Conservation (phyloP, 2,888 invertebrate species). For the Chrysomela aeneicollis region DNA sequence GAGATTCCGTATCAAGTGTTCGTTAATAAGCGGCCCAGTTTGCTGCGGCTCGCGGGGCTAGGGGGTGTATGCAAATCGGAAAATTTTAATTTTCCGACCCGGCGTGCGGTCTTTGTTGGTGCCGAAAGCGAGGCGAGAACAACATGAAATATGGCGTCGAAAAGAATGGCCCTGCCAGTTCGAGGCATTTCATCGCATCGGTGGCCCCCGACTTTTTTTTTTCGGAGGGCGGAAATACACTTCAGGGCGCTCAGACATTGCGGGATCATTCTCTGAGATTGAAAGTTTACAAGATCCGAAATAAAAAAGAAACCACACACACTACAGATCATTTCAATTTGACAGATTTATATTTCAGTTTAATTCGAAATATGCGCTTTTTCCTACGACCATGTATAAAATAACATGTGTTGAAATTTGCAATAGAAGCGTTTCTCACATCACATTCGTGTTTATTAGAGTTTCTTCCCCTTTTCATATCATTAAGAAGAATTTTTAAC, state of each 20-base stretch:
- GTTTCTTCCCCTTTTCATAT: too few species aligned
- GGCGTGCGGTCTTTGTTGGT: constrained; percentile 43
- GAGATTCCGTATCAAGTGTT: constrained; percentile 37
- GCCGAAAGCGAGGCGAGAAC: constrained; percentile 31
- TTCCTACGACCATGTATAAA: too few species aligned
- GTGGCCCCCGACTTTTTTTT: neutral
- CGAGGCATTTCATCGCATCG: constrained; percentile 8
- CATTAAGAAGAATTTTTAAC: too few species aligned
- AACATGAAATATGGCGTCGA: constrained; percentile 39
- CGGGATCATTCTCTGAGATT: too few species aligned
- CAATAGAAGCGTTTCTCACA: too few species aligned
- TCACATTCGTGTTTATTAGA: too few species aligned
- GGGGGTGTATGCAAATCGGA: constrained; percentile 49
- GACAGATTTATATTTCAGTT: too few species aligned
- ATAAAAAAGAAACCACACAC: too few species aligned
- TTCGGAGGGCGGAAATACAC: neutral
- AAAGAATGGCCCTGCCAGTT: constrained; percentile 29
- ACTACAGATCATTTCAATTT: too few species aligned
- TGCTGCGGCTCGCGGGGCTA: constrained; percentile 8
- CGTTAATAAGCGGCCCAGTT: constrained; percentile 40
- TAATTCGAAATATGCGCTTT: too few species aligned
- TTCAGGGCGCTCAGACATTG: neutral
- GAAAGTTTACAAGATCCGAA: too few species aligned
- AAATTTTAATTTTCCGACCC: constrained; percentile 47
- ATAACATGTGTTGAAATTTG: too few species aligned